Conservation (phyloP, 2,888 invertebrate species). For the Tholera decimalis region DNA sequence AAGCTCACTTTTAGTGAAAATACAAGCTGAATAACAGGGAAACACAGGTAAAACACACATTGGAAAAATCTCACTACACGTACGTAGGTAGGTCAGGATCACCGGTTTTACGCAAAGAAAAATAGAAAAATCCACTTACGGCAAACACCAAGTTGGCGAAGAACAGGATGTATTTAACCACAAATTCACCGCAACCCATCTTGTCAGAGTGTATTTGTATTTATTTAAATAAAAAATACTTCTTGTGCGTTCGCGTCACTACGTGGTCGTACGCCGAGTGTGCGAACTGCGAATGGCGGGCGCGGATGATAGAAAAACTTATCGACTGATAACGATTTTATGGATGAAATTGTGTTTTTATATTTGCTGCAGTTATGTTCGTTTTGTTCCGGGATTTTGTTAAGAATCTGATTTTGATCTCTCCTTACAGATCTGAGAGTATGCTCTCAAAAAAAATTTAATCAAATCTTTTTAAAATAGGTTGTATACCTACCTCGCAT, state of each 20-base stretch:
- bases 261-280: conserved; percentile 27
- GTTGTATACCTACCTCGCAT: too few species aligned
- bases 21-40: not conserved
- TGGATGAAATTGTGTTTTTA: conserved; percentile 28
- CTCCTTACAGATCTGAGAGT: not conserved
- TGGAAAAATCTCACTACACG: not conserved
- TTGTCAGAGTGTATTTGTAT: conserved; percentile 66
- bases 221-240: conserved; percentile 3
- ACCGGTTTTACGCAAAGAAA: not conserved
- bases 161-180: conserved; percentile 95
- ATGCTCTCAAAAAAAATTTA: too few species aligned
- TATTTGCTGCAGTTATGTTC: conserved; percentile 10
- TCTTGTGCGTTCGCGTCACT: conserved; percentile 28
- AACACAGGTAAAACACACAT: not conserved
- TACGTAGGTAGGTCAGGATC: not conserved
- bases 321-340: conserved; percentile 45
- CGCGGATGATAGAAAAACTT: conserved; percentile 22
- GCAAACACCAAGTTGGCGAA: conserved; percentile 94
- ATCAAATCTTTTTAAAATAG: too few species aligned
- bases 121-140: conserved; percentile 90
- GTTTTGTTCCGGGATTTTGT: conserved; percentile 22
- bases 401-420: not conserved
- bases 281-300: not conserved
- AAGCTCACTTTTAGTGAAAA: conserved; percentile 7
- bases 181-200: conserved; percentile 93